Evolutionary conservation across 2,797 vertebrate genomes (phyloP).

Genomic region (Halcyon smyrnensis): DNA sequence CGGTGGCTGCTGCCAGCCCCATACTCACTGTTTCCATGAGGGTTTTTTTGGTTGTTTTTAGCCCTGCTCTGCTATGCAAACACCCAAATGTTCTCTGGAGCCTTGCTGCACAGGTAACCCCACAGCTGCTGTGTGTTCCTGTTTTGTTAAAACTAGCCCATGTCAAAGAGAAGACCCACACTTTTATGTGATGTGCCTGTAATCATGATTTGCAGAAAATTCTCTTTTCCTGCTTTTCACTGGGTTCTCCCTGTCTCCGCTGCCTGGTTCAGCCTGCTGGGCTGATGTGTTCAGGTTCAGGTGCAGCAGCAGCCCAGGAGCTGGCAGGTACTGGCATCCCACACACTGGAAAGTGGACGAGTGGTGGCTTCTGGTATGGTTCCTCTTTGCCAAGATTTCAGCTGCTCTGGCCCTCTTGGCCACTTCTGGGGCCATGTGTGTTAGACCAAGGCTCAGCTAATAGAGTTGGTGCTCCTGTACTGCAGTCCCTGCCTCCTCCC

Average conservation of each 20-base stretch:
- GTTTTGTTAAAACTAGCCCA: neutral
- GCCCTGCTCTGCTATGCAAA: neutral
- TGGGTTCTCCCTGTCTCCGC: neutral
- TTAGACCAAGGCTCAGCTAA: neutral
- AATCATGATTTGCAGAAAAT: neutral
- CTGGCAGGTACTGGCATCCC: neutral
- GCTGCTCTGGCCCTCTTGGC: neutral
- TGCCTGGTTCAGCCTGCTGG: neutral
- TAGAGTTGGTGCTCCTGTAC: neutral
- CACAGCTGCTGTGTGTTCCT: neutral
- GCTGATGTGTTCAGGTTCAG: neutral
- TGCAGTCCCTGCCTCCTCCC: neutral
- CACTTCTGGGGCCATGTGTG: neutral
- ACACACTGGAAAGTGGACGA: fast-evolving
- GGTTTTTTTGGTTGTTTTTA: neutral
- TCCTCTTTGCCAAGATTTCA: neutral
- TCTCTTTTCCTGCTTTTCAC: neutral
- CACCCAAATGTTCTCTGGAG: neutral
- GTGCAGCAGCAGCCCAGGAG: neutral
- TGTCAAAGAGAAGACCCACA: neutral
- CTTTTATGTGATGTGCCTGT: neutral
- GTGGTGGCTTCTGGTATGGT: neutral
- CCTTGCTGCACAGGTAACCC: neutral
- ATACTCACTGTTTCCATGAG: neutral
- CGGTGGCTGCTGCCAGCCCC: neutral